These are phyloP conservation scores for Tuta absoluta DNA, from an alignment of 2,888 invertebrate species.

Conservation along the genomic window DNA sequence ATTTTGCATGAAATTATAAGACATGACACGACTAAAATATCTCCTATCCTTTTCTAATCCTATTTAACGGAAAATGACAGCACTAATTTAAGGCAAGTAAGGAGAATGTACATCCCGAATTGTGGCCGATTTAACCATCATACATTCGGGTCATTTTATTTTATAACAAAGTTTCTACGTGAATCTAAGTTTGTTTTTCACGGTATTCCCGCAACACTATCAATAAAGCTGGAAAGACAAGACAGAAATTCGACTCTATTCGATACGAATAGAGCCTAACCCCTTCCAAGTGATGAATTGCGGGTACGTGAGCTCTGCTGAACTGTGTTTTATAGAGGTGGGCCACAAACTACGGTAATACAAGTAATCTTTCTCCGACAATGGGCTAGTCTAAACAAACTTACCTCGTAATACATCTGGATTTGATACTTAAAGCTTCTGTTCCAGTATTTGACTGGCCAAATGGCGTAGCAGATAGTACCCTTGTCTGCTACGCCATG, in stretches of 20 bases:
- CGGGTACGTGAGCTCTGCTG: constrained; percentile 17
- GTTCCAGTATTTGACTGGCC: no score
- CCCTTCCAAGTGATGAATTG: constrained; percentile 19
- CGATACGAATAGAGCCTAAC: constrained; percentile 32
- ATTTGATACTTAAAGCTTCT: constrained; percentile 25
- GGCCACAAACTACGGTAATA: constrained; percentile 35
- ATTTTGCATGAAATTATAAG: no score
- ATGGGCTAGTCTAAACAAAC: constrained; percentile 22
- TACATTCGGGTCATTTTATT: not conserved
- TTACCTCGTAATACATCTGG: constrained; percentile 20
- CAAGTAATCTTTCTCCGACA: constrained; percentile 39
- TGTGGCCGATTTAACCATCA: no score
- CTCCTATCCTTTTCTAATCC: no score
- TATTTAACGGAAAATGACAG: no score
- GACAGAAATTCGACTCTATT: constrained; percentile 13
- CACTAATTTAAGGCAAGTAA: no score
- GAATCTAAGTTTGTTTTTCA: not conserved
- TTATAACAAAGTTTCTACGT: no score
- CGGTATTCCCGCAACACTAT: not conserved
- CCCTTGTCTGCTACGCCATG: not conserved
- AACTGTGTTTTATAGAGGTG: constrained; percentile 45
- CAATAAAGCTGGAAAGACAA: not conserved
- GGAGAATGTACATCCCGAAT: no score
- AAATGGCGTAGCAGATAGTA: no score
- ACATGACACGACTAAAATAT: no score